phyloP scores from a whole-genome alignment of 35 echinoderm and acorn worm genomes.

The Strongylocentrotus purpuratus region DNA sequence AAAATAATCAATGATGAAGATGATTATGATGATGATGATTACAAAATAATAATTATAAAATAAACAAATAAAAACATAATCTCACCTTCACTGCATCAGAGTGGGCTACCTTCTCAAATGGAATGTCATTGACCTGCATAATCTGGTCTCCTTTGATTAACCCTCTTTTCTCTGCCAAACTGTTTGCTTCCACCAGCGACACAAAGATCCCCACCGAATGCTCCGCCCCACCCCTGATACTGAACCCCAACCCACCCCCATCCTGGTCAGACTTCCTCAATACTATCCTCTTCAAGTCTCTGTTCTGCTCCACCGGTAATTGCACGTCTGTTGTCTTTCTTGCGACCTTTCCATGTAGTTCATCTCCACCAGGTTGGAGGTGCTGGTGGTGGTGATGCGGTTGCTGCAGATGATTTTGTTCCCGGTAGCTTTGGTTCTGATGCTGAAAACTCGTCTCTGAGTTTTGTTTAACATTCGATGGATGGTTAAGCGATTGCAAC shows the following conservation, averaged over 20 bases:
- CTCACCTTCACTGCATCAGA: conserved; percentile 94
- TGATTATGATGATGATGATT: too few species aligned
- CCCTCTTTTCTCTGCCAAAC: conserved; percentile 75
- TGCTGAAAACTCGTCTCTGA: conserved; percentile 37
- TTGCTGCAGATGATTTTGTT: conserved; percentile 15
- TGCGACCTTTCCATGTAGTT: conserved; percentile 78
- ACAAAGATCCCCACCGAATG: conserved; percentile 97
- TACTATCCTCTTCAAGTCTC: conserved; percentile 76
- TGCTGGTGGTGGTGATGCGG: neutral
- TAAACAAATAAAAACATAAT: neutral
- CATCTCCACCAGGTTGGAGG: conserved; percentile 45
- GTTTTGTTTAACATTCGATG: conserved; percentile 23
- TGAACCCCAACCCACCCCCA: conserved; percentile 75
- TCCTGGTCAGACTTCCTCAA: conserved; percentile 64
- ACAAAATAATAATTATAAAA: too few species aligned
- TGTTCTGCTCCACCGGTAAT: conserved; percentile 57
- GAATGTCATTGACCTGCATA: conserved; percentile 77
- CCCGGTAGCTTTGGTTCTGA: conserved; percentile 14
- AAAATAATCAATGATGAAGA: too few species aligned
- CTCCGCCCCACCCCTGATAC: conserved; percentile 86
- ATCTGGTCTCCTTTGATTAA: conserved; percentile 86
- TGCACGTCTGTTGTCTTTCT: conserved; percentile 54
- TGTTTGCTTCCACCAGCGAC: conserved; percentile 80
- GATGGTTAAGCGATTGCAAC: neutral
- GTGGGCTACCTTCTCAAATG: conserved; percentile 94